Evolutionary conservation across 2,797 vertebrate species (phyloP).

Genomic region (Melopsittacus undulatus): DNA sequence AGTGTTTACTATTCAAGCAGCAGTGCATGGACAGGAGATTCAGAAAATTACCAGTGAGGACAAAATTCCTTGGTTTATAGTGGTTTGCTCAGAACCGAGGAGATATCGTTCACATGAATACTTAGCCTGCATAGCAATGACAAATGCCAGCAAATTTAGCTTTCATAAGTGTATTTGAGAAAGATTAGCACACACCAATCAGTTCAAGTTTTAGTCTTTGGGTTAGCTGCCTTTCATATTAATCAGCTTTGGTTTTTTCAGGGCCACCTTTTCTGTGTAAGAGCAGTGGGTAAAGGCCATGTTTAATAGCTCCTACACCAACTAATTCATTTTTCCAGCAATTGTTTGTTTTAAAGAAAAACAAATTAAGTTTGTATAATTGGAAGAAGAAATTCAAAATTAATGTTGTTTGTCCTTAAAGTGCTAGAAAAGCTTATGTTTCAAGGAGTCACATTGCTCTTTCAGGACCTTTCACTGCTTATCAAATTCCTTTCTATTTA

Average conservation of each 20-base stretch:
- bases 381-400: slow-evolving; percentile 18
- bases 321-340: slow-evolving; percentile 75
- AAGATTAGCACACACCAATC: slow-evolving; percentile 63
- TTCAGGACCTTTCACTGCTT: not conserved
- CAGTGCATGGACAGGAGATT: not conserved
- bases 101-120: slow-evolving; percentile 17
- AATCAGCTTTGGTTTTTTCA: slow-evolving; percentile 70
- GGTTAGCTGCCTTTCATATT: slow-evolving; percentile 70
- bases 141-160: slow-evolving; percentile 58
- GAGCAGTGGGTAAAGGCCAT: slow-evolving; percentile 72
- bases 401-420: not conserved
- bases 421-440: not conserved
- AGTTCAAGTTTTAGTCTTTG: slow-evolving; percentile 64
- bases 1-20: not conserved
- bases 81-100: not conserved
- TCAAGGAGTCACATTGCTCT: not conserved
- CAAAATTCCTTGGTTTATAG: not conserved
- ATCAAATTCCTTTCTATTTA: not conserved
- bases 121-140: slow-evolving; percentile 15
- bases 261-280: slow-evolving; percentile 74
- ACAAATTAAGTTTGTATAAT: not conserved
- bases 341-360: slow-evolving; percentile 58
- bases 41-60: not conserved
- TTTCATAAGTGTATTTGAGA: slow-evolving; percentile 67
- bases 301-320: slow-evolving; percentile 53